Base-by-base conservation (phyloP, 1,140 invertebrate species). In the Meloidogyne exigua region DNA sequence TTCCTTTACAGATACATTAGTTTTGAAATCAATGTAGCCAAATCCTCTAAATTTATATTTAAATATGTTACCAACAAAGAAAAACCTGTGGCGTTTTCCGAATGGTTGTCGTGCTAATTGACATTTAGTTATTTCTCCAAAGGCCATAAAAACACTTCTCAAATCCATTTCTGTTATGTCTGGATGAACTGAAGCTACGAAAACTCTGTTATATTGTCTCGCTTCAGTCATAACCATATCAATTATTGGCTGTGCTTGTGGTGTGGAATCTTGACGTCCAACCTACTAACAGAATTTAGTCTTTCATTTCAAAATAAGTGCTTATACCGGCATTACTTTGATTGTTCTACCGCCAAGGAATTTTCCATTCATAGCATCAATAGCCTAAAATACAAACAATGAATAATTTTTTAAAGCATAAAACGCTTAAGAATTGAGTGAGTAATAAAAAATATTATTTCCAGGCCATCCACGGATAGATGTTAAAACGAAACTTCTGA, bases 101-200 rank as follows among this genome's bases (percentile, higher is more conserved):
- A 21, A 18, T 32, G 88, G 83, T 73, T 89, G 89, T 79, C 84
- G 83, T 21, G 87, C 86, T 44, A 89, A 64, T 67, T 88, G 80
- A 42, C 83, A 85, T 68, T 80, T 85, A 23, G 86, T 83, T 76
- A 99, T 96, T 49, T 93, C 93, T 0, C 97, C 97, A 90, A 99
- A 99, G 3, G 96, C 96, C 90, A 98, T 96, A 89, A 99, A 99
- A n/a, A 99, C 96, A 88, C 94, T 96, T 88, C 98, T 95, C 68
- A 99, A 96, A 88, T 99, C 97, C 68, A 93, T 93, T 88, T 99
- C 96, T 0, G 93, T 94, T 23, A 99, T 89, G 89, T 98, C 96
- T 36, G 93, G 93, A 90, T 99, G 96, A 81, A 99, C 95, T 18
- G 95, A 96, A 5, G 96, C 94, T 18, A 99, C 92, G 88, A 98